These are phyloP conservation scores for Spialia ferax DNA, from an alignment of 2,888 invertebrate genomes.

Conservation along the genomic window DNA sequence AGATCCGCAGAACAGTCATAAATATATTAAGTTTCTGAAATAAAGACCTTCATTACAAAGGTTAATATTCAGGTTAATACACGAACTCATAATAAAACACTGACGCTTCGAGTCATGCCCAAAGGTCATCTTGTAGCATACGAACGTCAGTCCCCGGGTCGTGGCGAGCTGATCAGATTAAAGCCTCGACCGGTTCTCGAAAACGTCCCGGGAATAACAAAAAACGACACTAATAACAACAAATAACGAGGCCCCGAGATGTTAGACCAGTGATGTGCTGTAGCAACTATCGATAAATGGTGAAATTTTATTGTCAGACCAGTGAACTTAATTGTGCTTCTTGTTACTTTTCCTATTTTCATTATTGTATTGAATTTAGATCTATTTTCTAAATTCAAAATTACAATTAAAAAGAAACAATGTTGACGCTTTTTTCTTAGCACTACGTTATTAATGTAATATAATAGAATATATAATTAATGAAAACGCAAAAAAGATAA, in stretches of 20 bases:
- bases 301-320: no score
- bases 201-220: constrained; percentile 68
- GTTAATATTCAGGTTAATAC: no score
- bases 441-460: no score
- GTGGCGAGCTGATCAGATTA: constrained; percentile 84
- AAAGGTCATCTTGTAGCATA: constrained; percentile 37
- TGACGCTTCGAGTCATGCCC: neutral
- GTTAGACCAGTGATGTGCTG: constrained; percentile 56
- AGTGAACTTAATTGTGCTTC: no score
- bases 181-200: constrained; percentile 77
- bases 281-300: constrained; percentile 5
- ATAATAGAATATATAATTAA: neutral
- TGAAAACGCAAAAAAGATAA: neutral
- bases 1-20: no score
- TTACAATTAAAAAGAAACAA: no score
- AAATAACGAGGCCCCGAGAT: constrained; percentile 79
- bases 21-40: no score
- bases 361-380: no score
- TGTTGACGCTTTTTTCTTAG: no score
- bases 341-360: no score
- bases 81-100: neutral
- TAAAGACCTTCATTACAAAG: no score
- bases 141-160: constrained; percentile 62
- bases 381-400: no score
- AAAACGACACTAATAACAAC: constrained; percentile 84